Base-by-base conservation (phyloP, 1,140 invertebrate genomes). In the Drosophila orosa region DNA sequence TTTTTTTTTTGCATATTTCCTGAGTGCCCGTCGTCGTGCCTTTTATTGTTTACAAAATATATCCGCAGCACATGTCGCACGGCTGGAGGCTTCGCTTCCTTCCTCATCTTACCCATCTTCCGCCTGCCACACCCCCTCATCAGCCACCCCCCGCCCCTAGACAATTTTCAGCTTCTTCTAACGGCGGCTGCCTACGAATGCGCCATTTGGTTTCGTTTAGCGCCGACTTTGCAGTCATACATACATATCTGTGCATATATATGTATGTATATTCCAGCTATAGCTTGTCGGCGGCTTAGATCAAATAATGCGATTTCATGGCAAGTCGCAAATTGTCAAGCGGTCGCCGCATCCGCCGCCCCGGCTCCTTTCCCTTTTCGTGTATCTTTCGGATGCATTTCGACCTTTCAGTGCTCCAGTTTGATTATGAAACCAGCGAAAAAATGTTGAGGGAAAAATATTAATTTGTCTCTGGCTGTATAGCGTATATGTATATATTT, bases 271-370 rank as follows among this genome's bases (percentile, higher is more conserved):
- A 52, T 54, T n/a, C 29, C 0, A 62, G 29, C 47, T 58, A 52
- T 24, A 31, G 37, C 56, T 63, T 73, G 61, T 55, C 65, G 75
- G 80, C 87, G 87, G 87, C 87, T 90, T 74, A 90, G 87, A 90
- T 90, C 87, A 90, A 90, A 90, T 84, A 81, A 76, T 90, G 78
- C 84, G 87, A 90, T 90, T 90, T 90, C 82, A 90, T 90, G 87
- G 19, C 87, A 90, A 90, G 87, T 90, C 83, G 80, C 80, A 84
- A 79, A 90, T 87, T 90, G 83, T 90, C 87, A 87, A 84, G 77
- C 83, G 69, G 63, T 68, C 74, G 47, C 56, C 66, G 82, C 83
- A 87, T 80, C 83, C 68, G 80, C 66, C 37, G 58, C 27, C 25
- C 35, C 35, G 24, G 33, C 9, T 13, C 47, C 27, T 15, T n/a